These are phyloP conservation scores for Ciconia nigra DNA, from an alignment of 2,797 vertebrate species.

Conservation along the genomic window DNA sequence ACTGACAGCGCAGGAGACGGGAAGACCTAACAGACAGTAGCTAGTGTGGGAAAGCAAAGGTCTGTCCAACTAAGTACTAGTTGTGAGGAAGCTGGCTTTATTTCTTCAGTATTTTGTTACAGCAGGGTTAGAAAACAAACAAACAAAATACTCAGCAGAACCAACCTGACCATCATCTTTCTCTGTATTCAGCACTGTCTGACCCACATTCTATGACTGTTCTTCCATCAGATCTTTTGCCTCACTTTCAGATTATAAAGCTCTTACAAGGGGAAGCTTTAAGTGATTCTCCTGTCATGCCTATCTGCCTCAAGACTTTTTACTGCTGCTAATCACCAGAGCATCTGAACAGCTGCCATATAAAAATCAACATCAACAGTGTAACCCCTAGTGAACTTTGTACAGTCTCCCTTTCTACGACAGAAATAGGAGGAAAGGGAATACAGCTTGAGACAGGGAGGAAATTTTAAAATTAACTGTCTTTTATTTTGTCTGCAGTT, in stretches of 20 bases:
- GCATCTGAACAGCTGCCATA: background rate
- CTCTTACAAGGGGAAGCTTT: background rate
- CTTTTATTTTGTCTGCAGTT: background rate
- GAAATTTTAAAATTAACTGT: background rate
- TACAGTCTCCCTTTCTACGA: background rate
- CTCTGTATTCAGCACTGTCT: background rate
- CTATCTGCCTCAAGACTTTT: background rate
- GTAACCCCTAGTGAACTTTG: background rate
- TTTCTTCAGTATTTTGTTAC: background rate
- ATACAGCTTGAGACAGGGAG: background rate
- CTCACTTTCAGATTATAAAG: slow-evolving; percentile 23
- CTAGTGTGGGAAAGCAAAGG: background rate
- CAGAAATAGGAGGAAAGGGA: background rate
- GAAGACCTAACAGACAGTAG: background rate
- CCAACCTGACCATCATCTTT: background rate
- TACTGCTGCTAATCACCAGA: background rate
- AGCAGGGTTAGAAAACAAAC: background rate
- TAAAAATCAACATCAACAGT: background rate
- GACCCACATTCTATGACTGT: background rate
- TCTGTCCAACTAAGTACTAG: background rate
- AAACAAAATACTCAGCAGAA: background rate
- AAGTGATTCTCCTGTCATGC: background rate
- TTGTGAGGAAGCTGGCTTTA: background rate
- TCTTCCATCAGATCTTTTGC: background rate
- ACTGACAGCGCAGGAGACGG: background rate